Percentiles rank a stretch among this genome's conserved stretches.
Conservation (phyloP, 1,140 invertebrate species). For the Lasaia peninsularis region DNA sequence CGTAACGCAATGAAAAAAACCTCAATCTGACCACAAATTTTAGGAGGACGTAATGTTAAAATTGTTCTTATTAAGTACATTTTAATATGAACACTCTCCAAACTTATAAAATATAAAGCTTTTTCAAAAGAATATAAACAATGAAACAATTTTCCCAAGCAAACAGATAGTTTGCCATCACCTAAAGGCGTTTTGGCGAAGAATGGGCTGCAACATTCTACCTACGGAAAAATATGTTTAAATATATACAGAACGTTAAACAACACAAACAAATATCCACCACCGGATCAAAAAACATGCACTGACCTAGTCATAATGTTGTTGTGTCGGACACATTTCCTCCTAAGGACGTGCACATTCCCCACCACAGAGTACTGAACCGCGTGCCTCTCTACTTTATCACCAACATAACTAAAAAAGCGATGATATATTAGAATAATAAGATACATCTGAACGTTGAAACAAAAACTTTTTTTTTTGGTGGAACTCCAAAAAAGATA, state of each 20-base stretch:
- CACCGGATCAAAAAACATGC: constrained; percentile 24
- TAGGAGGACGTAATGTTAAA: too few species aligned
- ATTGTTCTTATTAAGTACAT: too few species aligned
- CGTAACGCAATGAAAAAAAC: too few species aligned
- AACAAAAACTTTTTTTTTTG: too few species aligned
- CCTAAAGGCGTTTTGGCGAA: constrained; percentile 6
- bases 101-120: too few species aligned
- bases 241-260: not conserved
- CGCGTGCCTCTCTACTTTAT: constrained; percentile 76
- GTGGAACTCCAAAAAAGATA: too few species aligned
- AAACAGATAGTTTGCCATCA: not conserved
- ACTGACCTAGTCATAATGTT: constrained; percentile 71
- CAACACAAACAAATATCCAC: constrained; percentile 16
- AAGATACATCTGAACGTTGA: not conserved
- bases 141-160: too few species aligned
- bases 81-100: too few species aligned
- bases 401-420: constrained; percentile 77
- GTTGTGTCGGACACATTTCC: constrained; percentile 65
- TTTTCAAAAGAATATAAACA: too few species aligned
- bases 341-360: constrained; percentile 63
- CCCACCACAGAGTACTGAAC: constrained; percentile 77
- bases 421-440: constrained; percentile 26
- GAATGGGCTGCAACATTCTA: not conserved
- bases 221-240: not conserved
- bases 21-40: too few species aligned